phyloP scores from a whole-genome alignment of 1,140 invertebrate species.

The Drosophila ananassae region DNA sequence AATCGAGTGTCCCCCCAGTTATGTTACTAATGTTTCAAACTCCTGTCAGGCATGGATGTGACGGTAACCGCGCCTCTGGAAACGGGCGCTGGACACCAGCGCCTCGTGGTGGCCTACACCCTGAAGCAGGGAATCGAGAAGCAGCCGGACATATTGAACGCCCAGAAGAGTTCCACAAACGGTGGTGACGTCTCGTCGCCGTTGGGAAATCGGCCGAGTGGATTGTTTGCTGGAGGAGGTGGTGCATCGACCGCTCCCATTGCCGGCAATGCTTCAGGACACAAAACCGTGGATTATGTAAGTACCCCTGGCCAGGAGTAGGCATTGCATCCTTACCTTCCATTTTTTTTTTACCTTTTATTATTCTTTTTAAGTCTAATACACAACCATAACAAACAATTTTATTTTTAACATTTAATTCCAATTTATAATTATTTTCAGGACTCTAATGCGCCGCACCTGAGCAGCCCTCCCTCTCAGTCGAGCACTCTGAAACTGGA shows the following conservation, averaged over 20 bases:
- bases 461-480: slow-evolving; percentile 81
- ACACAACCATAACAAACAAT: neutral
- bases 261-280: slow-evolving; percentile 41
- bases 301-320: slow-evolving; percentile 43
- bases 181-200: slow-evolving; percentile 81
- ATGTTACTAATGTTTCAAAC: slow-evolving; percentile 29
- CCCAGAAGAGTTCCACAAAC: slow-evolving; percentile 83
- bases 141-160: slow-evolving; percentile 84
- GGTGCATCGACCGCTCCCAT: slow-evolving; percentile 50
- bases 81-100: slow-evolving; percentile 86
- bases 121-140: slow-evolving; percentile 85
- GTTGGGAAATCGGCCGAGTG: slow-evolving; percentile 82
- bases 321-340: slow-evolving; percentile 19
- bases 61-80: slow-evolving; percentile 85
- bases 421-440: slow-evolving; percentile 31
- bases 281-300: slow-evolving; percentile 80
- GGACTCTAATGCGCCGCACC: slow-evolving; percentile 67
- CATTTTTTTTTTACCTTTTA: neutral
- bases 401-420: neutral
- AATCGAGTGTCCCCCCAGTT: neutral
- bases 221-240: slow-evolving; percentile 63
- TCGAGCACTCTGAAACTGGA: slow-evolving; percentile 78
- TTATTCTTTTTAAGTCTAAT: neutral
- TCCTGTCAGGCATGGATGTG: slow-evolving; percentile 83
- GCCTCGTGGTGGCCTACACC: slow-evolving; percentile 86